These are phyloP conservation scores for Drosophila helvetica DNA, from an alignment of 2,888 invertebrate genomes.

Conservation along the genomic window DNA sequence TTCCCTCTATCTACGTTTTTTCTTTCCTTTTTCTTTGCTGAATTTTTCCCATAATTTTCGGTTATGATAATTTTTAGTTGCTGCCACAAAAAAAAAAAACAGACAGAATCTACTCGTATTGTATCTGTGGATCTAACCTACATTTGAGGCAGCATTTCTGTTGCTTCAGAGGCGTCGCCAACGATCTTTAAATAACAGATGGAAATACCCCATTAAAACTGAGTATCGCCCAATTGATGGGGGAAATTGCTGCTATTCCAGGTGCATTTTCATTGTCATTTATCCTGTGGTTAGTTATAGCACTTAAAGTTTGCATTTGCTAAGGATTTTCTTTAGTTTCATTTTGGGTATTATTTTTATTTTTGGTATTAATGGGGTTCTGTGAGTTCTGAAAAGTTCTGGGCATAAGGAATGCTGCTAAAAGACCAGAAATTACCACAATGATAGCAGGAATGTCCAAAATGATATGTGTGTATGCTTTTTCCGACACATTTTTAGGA, in stretches of 20 bases:
- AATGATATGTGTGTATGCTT: no score
- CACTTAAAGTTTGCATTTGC: neutral
- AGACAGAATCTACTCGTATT: neutral
- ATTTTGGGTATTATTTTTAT: no score
- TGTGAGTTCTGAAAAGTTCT: no score
- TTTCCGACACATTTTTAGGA: no score
- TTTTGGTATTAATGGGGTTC: no score
- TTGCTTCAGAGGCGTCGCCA: neutral
- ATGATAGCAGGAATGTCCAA: no score
- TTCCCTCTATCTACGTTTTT: conserved; percentile 58
- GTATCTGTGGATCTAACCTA: conserved; percentile 49
- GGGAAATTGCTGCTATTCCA: neutral
- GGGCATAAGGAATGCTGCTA: no score
- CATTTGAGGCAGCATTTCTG: neutral
- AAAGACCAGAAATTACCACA: no score
- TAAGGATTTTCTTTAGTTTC: neutral
- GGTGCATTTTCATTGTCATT: neutral
- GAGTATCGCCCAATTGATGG: neutral
- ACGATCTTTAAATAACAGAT: conserved; percentile 1
- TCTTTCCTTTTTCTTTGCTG: conserved; percentile 15
- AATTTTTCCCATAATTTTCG: conserved; percentile 70
- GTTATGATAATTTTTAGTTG: conserved; percentile 76
- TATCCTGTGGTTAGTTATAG: neutral
- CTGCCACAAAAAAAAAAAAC: conserved; percentile 51
- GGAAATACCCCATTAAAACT: neutral